Base-by-base conservation (phyloP, 2,888 invertebrate genomes). In the Heliconius sara region DNA sequence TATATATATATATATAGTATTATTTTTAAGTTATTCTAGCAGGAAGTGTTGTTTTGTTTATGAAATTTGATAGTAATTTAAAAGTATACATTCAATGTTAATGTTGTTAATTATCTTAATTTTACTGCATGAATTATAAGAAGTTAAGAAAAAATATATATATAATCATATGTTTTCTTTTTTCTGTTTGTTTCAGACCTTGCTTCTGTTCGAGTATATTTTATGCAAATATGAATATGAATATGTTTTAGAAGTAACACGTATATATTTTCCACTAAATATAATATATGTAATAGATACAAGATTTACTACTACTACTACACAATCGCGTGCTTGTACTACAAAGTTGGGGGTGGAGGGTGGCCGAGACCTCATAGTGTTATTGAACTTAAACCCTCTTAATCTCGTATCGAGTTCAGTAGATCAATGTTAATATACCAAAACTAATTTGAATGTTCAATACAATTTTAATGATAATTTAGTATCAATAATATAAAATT, bases 381-480 rank as follows among this genome's bases (percentile, higher is more conserved):
- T 82, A 80, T 82, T 83, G 81, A 83, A 82, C 83, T 81, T 71
- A 68, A 78, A 76, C 81, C 81, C 81, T 77, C 80, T 81, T 79
- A 76, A 77, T 79, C 74, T 71, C 72, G 76, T 81, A 78, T 80
- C 75, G 83, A 77, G 81, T 83, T 82, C 80, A 83, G 57, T 83
- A 79, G 82, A 79, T 83, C 83, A 83, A 83, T 81, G 83, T 82
- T 82, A 81, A 75, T 39, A 73, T 34, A 70, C 66, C n/a, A 13
- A 60, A 73, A 57, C 30, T 60, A 30, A n/a, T 60, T 65, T 65
- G 16, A 30, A 60, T 7, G 16, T 27, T 16, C 19, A 16, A 16
- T 27, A 30, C 65, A 65, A 65, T 25, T 65, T 27, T 25, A 2
- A 16, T 65, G 12, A n/a, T 60, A 60, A 60, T 60, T 10, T 60